phyloP scores from a whole-genome alignment of 2,888 invertebrate species.

The Liodrosophila aerea region DNA sequence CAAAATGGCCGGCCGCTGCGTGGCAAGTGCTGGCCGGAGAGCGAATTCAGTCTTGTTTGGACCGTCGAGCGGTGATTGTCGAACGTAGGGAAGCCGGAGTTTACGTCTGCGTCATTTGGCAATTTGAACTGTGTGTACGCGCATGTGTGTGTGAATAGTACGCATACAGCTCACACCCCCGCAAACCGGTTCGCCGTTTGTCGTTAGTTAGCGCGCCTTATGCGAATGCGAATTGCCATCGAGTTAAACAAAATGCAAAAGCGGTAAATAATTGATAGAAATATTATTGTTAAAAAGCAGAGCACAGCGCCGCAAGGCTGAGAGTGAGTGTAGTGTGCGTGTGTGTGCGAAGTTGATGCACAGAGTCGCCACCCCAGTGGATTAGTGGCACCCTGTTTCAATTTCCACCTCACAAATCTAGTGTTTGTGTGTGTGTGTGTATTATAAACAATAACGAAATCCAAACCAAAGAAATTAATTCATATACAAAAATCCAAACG shows the following conservation, averaged over 20 bases:
- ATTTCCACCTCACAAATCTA: conserved; percentile 48
- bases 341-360: conserved; percentile 39
- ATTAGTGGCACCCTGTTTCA: conserved; percentile 79
- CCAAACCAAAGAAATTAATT: conserved; percentile 1
- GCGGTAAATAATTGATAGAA: conserved; percentile 43
- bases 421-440: conserved; percentile 37
- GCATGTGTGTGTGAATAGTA: conserved; percentile 54
- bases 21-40: conserved; percentile 16
- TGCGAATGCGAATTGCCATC: conserved; percentile 17
- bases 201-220: conserved; percentile 43
- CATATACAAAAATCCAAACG: conserved; percentile 26
- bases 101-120: conserved; percentile 36
- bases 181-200: conserved; percentile 66
- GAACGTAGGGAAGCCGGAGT: conserved; percentile 43
- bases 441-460: conserved; percentile 31
- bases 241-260: conserved; percentile 54
- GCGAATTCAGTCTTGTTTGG: conserved; percentile 50
- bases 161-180: conserved; percentile 56
- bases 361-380: conserved; percentile 80
- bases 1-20: conserved; percentile 39
- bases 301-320: conserved; percentile 49
- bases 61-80: conserved; percentile 52
- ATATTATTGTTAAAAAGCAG: conserved; percentile 55
- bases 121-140: conserved; percentile 27
- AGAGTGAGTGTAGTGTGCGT: conserved; percentile 47